These are phyloP conservation scores for Thumatha senex DNA, from an alignment of 2,888 invertebrate genomes.

Conservation along the genomic window DNA sequence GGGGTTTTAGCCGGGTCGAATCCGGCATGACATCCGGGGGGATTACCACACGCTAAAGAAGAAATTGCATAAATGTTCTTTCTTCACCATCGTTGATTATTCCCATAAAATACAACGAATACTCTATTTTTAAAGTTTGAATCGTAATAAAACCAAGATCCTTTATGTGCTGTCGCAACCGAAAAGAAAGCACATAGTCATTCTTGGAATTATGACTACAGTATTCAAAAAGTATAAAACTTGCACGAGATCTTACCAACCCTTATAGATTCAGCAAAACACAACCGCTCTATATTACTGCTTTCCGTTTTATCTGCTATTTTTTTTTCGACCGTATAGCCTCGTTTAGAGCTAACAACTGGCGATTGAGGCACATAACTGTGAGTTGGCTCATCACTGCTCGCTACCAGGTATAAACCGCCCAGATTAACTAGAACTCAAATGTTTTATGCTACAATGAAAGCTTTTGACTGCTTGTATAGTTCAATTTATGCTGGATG, in stretches of 20 bases:
- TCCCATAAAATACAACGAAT: no score
- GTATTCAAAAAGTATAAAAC: conserved; percentile 1
- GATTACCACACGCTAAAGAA: no score
- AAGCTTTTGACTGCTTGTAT: conserved; percentile 37
- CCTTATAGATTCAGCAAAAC: conserved; percentile 40
- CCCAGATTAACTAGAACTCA: conserved; percentile 51
- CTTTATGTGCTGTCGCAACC: no score
- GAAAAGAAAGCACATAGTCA: no score
- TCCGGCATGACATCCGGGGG: no score
- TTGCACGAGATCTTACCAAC: conserved; percentile 3
- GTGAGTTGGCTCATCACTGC: conserved; percentile 70
- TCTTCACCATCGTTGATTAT: no score
- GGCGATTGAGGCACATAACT: conserved; percentile 66
- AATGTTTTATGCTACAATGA: conserved; percentile 21
- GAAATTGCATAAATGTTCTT: no score
- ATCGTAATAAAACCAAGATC: no score
- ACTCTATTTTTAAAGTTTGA: no score
- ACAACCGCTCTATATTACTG: conserved; percentile 32
- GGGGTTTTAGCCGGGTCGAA: no score
- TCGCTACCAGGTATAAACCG: conserved; percentile 58
- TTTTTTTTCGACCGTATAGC: conserved; percentile 54
- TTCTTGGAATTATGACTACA: background rate
- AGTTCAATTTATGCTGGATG: conserved; percentile 52
- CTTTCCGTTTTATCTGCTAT: conserved; percentile 52
- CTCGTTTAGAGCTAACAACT: conserved; percentile 67